phyloP scores from a whole-genome alignment of 1,140 invertebrate species.

The Liolophura sinensis region DNA sequence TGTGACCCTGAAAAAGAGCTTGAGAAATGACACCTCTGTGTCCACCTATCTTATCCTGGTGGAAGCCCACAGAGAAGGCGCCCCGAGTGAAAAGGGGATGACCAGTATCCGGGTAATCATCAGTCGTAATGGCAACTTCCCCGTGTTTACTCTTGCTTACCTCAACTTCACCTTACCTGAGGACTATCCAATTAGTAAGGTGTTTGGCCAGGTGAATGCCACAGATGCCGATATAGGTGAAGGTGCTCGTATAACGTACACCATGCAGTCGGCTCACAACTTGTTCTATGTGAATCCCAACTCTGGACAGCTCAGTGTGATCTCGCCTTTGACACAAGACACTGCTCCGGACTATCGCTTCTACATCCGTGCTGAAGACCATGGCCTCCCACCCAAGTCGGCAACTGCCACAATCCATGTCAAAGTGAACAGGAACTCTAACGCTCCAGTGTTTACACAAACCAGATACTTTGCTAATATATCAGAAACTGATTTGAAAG shows the following conservation, averaged over 20 bases:
- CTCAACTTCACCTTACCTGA: conserved; percentile 81
- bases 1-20: conserved; percentile 19
- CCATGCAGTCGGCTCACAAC: conserved; percentile 3
- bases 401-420: conserved; percentile 30
- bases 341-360: too few relatives aligned
- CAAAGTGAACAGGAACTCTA: conserved; percentile 33
- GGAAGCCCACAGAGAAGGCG: conserved; percentile 63
- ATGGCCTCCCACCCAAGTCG: conserved; percentile 29
- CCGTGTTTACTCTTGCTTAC: conserved; percentile 64
- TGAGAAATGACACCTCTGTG: conserved; percentile 12
- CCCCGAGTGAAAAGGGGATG: conserved; percentile 72
- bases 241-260: conserved; percentile 29
- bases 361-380: conserved; percentile 23
- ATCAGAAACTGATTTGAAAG: conserved; percentile 28
- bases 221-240: conserved; percentile 37
- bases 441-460: conserved; percentile 56
- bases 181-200: conserved; percentile 63
- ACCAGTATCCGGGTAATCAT: conserved; percentile 25
- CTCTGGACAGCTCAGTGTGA: conserved; percentile 28
- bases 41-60: not conserved
- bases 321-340: conserved; percentile 6
- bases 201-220: conserved; percentile 66
- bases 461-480: conserved; percentile 24
- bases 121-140: conserved; percentile 26
- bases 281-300: conserved; percentile 34